These are phyloP conservation scores for Brienomyrus brachyistius DNA, from an alignment of 2,113 vertebrate genomes.

Conservation along the genomic window DNA sequence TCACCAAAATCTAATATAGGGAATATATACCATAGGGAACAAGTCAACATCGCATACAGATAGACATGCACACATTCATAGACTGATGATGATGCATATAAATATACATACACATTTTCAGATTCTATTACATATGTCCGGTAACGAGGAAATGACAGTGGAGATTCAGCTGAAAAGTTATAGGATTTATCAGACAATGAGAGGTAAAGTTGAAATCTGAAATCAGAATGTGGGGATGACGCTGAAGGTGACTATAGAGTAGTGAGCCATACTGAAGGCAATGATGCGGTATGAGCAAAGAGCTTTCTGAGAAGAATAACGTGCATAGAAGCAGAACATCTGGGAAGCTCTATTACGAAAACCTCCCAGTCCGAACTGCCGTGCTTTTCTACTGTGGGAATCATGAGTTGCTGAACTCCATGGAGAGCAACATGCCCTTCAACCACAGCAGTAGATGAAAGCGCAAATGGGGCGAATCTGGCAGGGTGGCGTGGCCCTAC, in stretches of 20 bases:
- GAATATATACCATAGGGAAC: not conserved
- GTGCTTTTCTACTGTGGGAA: not conserved
- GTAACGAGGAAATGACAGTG: not conserved
- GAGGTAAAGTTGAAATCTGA: not conserved
- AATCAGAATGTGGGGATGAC: not conserved
- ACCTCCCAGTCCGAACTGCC: not conserved
- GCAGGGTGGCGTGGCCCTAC: constrained; percentile 24
- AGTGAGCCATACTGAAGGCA: not conserved
- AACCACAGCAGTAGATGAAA: constrained; percentile 54
- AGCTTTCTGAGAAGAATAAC: not conserved
- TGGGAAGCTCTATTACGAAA: not conserved
- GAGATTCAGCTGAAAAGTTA: not conserved
- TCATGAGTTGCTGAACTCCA: not conserved
- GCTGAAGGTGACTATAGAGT: not conserved
- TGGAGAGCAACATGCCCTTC: constrained; percentile 37
- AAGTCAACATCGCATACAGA: too few species aligned
- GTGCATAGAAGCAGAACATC: not conserved
- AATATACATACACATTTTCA: not conserved
- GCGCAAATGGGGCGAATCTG: constrained; percentile 40
- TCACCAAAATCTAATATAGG: not conserved
- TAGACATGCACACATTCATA: too few species aligned
- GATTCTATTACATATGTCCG: not conserved
- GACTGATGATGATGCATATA: not conserved
- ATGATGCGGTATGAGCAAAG: not conserved
- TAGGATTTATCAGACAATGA: not conserved